These are phyloP conservation scores for Anoplolepis gracilipes DNA, from an alignment of 1,140 invertebrate species.

Conservation along the genomic window DNA sequence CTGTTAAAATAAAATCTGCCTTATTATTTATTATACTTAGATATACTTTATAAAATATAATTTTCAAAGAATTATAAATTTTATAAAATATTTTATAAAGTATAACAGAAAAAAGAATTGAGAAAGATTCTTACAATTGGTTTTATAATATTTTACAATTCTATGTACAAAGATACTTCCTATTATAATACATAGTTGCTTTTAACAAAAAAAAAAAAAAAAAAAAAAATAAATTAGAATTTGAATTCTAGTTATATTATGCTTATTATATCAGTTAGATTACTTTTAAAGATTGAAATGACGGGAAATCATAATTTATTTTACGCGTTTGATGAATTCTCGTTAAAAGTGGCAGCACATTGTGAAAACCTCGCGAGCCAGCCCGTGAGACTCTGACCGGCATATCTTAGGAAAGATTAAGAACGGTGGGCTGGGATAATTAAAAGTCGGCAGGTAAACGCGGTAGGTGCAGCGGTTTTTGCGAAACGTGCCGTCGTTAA, in stretches of 20 bases:
- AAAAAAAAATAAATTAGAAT: not conserved
- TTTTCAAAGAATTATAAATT: too few species aligned
- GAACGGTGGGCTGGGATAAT: slow-evolving; percentile 33
- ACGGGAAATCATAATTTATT: not conserved
- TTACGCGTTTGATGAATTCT: slow-evolving; percentile 11
- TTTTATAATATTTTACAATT: not conserved
- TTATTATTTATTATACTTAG: too few species aligned
- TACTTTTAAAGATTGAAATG: not conserved
- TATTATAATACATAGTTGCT: not conserved
- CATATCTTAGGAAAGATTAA: slow-evolving; percentile 21
- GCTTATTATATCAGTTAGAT: not conserved
- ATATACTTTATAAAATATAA: too few species aligned
- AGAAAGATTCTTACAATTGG: not conserved
- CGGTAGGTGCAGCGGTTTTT: slow-evolving; percentile 50
- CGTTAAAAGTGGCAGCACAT: slow-evolving; percentile 1
- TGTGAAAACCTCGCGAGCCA: not conserved
- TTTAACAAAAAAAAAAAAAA: not conserved
- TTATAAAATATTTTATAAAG: not conserved
- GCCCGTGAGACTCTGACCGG: slow-evolving; percentile 9
- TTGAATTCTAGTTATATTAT: not conserved
- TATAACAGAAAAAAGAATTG: not conserved
- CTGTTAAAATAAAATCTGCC: not conserved
- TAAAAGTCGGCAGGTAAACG: slow-evolving; percentile 48
- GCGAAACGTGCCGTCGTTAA: slow-evolving; percentile 39
- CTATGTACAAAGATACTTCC: not conserved